These are phyloP conservation scores for Canis aureus DNA, from an alignment of 2,113 vertebrate species.

Conservation along the genomic window DNA sequence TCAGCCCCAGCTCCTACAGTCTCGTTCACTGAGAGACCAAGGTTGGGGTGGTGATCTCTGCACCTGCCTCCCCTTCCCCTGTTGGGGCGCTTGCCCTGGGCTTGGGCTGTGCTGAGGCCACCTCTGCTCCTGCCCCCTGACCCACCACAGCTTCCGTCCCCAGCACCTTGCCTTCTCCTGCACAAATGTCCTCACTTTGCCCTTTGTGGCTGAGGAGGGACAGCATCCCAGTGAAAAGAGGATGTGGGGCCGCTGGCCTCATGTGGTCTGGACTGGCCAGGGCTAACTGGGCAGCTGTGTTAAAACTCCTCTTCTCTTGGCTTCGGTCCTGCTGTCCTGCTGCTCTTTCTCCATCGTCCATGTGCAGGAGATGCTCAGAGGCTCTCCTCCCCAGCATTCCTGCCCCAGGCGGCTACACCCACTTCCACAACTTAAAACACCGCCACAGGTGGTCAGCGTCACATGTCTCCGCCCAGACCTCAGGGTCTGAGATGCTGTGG, in stretches of 20 bases:
- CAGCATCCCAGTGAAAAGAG: background rate
- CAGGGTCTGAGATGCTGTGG: fast-evolving
- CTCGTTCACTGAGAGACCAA: background rate
- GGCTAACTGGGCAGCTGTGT: background rate
- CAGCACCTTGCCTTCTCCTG: too few relatives aligned
- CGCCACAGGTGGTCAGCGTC: fast-evolving
- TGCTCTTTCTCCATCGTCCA: fast-evolving
- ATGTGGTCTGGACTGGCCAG: background rate
- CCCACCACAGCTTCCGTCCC: background rate
- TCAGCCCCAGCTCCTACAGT: background rate
- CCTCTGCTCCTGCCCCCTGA: background rate
- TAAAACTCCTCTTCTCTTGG: fast-evolving
- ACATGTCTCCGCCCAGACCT: fast-evolving
- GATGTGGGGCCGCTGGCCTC: fast-evolving
- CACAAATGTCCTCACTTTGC: background rate
- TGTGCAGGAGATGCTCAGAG: fast-evolving
- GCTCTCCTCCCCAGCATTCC: background rate
- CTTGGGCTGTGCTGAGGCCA: background rate
- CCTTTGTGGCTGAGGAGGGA: background rate
- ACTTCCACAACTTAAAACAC: background rate
- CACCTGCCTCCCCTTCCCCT: fast-evolving
- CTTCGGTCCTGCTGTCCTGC: fast-evolving
- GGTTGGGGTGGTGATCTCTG: too few relatives aligned
- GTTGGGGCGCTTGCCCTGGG: background rate
- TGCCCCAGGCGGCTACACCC: fast-evolving